Conservation (phyloP, 2,113 vertebrate genomes). For the Tor tambroides region DNA sequence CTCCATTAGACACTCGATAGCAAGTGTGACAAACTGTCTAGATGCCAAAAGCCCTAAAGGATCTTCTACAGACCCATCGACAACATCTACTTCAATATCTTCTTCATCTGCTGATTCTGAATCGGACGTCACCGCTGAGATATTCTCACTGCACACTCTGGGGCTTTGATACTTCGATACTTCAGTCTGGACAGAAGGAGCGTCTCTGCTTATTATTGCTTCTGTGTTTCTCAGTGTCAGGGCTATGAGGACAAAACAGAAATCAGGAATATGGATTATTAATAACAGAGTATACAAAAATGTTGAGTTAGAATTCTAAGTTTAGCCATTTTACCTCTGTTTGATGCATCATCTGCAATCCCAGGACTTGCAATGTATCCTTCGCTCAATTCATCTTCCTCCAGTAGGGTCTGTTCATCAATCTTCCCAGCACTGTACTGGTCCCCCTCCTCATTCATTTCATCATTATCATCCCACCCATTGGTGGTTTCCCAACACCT, state of each 20-base stretch:
- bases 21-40: not conserved
- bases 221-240: not conserved
- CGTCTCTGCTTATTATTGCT: slow-evolving; percentile 12
- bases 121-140: not conserved
- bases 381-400: not conserved
- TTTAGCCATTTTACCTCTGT: slow-evolving; percentile 27
- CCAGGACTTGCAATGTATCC: not conserved
- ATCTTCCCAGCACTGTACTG: not conserved
- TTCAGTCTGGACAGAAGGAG: not conserved
- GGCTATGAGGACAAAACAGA: not conserved
- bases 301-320: not conserved
- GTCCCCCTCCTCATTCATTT: not conserved
- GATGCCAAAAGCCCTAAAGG: not conserved
- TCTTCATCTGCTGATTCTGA: slow-evolving; percentile 53
- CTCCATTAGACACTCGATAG: slow-evolving; percentile 43
- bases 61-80: slow-evolving; percentile 57
- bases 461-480: not conserved
- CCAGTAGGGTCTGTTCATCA: not conserved
- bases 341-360: not conserved
- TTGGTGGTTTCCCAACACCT: not conserved
- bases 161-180: not conserved
- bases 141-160: not conserved
- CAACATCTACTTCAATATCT: slow-evolving; percentile 68
- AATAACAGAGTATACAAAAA: not conserved
- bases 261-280: not conserved